phyloP scores from a whole-genome alignment of 2,888 invertebrate genomes.

The Epirrhoe alternata region DNA sequence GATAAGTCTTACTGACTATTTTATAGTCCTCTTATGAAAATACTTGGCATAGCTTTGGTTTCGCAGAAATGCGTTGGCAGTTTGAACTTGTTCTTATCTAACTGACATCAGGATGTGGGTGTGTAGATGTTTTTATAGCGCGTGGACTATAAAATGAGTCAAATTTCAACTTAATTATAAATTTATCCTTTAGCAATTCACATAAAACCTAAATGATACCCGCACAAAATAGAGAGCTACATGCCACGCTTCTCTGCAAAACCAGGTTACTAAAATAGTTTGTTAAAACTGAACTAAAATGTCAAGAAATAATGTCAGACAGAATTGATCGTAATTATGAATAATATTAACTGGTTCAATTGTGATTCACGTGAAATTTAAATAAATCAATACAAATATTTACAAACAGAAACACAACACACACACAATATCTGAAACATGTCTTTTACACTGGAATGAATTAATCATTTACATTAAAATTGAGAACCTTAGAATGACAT shows the following conservation, averaged over 20 bases:
- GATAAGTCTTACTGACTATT: constrained; percentile 16
- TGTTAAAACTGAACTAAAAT: background rate
- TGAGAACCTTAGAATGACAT: constrained; percentile 6
- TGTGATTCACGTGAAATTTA: constrained; percentile 33
- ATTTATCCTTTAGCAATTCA: background rate
- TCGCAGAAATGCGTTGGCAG: constrained; percentile 10
- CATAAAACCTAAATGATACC: background rate
- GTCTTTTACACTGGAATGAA: constrained; percentile 30
- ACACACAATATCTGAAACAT: constrained; percentile 17
- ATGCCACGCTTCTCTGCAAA: constrained; percentile 14
- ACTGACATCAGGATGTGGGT: background rate
- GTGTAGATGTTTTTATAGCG: constrained; percentile 1
- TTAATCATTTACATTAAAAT: constrained; percentile 21
- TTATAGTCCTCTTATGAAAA: constrained; percentile 21
- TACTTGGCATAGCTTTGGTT: constrained; percentile 16
- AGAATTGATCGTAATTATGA: constrained; percentile 1
- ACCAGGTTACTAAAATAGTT: constrained; percentile 7
- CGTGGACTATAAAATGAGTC: background rate
- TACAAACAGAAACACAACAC: constrained; percentile 19
- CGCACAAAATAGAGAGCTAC: background rate
- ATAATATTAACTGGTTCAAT: constrained; percentile 20
- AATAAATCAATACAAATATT: constrained; percentile 42
- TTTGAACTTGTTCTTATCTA: constrained; percentile 6
- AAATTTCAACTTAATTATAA: background rate
- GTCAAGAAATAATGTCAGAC: background rate